Conservation (phyloP, 2,888 invertebrate species). For the Dryadula phaetusa region DNA sequence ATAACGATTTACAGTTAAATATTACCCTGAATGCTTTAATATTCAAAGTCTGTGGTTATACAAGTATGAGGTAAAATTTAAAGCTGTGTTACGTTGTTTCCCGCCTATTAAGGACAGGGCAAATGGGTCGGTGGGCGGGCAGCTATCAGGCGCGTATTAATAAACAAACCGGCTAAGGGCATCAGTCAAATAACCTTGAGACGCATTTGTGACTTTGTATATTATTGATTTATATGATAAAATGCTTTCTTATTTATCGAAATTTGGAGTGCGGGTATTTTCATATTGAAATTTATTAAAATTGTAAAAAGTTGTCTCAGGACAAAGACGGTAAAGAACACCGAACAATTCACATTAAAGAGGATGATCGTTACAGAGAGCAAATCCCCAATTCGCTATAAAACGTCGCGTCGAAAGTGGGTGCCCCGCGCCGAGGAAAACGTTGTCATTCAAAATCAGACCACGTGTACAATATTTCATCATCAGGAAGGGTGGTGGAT, state of each 20-base stretch:
- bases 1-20: background rate
- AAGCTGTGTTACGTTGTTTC: slow-evolving; percentile 70
- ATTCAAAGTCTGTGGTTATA: slow-evolving; percentile 4
- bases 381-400: slow-evolving; percentile 76
- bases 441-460: slow-evolving; percentile 89
- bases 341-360: slow-evolving; percentile 54
- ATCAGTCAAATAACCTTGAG: slow-evolving; percentile 66
- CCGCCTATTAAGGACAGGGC: slow-evolving; percentile 75
- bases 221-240: slow-evolving; percentile 49
- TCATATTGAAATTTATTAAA: slow-evolving; percentile 19
- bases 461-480: slow-evolving; percentile 90
- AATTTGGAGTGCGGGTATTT: too few species aligned
- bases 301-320: slow-evolving; percentile 14
- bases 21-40: slow-evolving; percentile 1
- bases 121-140: slow-evolving; percentile 64
- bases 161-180: slow-evolving; percentile 80
- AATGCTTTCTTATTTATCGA: background rate
- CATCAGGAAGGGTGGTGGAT: slow-evolving; percentile 82
- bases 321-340: slow-evolving; percentile 31
- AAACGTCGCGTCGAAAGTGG: slow-evolving; percentile 74
- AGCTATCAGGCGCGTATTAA: slow-evolving; percentile 77
- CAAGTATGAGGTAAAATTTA: slow-evolving; percentile 60
- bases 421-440: slow-evolving; percentile 79
- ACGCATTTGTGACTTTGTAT: slow-evolving; percentile 61
- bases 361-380: slow-evolving; percentile 64